Percentiles rank a stretch among this genome's conserved stretches.
Conservation (phyloP, 2,113 vertebrate genomes). For the Nothoprocta pentlandii region DNA sequence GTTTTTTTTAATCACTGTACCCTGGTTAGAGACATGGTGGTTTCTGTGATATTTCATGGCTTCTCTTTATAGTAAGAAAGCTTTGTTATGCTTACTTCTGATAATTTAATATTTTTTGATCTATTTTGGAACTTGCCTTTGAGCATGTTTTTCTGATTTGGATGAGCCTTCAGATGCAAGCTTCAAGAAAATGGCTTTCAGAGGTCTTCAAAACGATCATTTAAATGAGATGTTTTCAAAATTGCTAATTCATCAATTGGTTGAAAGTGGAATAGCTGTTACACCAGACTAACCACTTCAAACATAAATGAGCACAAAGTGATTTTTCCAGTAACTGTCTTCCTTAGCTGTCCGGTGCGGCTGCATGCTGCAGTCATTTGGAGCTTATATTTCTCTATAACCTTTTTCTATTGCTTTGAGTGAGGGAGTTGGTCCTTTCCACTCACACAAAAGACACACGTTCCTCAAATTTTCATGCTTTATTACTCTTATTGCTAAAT, state of each 20-base stretch:
- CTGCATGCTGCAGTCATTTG: background rate
- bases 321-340: background rate
- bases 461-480: background rate
- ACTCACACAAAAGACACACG: background rate
- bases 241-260: background rate
- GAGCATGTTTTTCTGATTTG: background rate
- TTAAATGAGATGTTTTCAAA: background rate
- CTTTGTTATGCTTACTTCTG: background rate
- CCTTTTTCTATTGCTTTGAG: background rate
- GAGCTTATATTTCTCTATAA: background rate
- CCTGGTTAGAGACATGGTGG: background rate
- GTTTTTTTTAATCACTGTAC: background rate
- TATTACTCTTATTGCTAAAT: background rate
- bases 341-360: background rate
- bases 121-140: background rate
- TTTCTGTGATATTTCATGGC: background rate
- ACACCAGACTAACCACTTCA: background rate
- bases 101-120: background rate
- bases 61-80: background rate
- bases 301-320: background rate
- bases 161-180: background rate
- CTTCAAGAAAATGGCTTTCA: background rate
- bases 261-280: slow-evolving; percentile 7
- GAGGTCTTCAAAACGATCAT: background rate
- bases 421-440: background rate